phyloP scores from a whole-genome alignment of 2,888 invertebrate genomes.

The Prenolepis imparis region DNA sequence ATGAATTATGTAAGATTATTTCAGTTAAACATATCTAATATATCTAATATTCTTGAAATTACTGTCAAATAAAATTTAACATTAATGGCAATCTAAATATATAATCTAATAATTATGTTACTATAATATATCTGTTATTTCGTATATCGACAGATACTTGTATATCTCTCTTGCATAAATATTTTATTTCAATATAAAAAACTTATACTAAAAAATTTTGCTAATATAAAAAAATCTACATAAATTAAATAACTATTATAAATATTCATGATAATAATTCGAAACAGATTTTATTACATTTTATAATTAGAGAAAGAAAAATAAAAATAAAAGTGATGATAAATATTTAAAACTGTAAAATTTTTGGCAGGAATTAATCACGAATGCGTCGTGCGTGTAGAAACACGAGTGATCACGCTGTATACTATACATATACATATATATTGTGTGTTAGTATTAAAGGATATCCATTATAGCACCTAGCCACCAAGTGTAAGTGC shows the following conservation, averaged over 20 bases:
- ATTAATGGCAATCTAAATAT: neutral
- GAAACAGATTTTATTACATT: neutral
- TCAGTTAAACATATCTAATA: neutral
- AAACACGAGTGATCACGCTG: slow-evolving; percentile 57
- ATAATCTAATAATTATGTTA: neutral
- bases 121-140: neutral
- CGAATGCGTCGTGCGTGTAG: slow-evolving; percentile 50
- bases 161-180: neutral
- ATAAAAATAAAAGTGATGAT: slow-evolving; percentile 9
- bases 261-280: slow-evolving; percentile 7
- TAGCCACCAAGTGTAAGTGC: slow-evolving; percentile 80
- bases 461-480: slow-evolving; percentile 80
- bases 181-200: neutral
- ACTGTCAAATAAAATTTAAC: neutral
- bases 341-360: neutral
- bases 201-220: neutral
- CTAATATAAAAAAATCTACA: neutral
- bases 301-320: neutral
- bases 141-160: neutral
- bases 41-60: slow-evolving; percentile 1
- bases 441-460: slow-evolving; percentile 74
- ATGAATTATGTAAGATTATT: neutral
- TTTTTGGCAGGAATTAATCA: slow-evolving; percentile 9
- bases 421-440: slow-evolving; percentile 60
- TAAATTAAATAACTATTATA: neutral